Conservation (phyloP, 2,888 invertebrate genomes). For the Nowickia ferox region DNA sequence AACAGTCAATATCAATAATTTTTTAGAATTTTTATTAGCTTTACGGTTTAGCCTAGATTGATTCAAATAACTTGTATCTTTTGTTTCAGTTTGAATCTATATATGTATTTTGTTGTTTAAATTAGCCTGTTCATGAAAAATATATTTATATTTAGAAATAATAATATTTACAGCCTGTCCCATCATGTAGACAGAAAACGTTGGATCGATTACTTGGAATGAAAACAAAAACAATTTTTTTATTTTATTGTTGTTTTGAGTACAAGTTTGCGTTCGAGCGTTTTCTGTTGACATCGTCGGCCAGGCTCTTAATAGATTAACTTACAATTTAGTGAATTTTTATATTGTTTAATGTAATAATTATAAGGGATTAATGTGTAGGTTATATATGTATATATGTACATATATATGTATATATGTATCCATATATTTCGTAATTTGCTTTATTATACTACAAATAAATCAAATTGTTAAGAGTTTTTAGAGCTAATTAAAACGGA, state of each 20-base stretch:
- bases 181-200: too few species aligned
- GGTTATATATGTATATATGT: not conserved
- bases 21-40: slow-evolving; percentile 13
- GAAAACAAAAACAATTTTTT: too few species aligned
- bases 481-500: slow-evolving; percentile 40
- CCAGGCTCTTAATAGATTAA: slow-evolving; percentile 13
- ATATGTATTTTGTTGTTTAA: slow-evolving; percentile 38
- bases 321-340: slow-evolving; percentile 55
- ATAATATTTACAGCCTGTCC: too few species aligned
- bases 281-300: too few species aligned
- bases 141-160: slow-evolving; percentile 18
- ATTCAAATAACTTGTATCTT: slow-evolving; percentile 28
- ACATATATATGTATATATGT: not conserved
- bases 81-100: slow-evolving; percentile 51
- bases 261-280: too few species aligned
- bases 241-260: too few species aligned
- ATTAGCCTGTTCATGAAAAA: slow-evolving; percentile 28
- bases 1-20: not conserved
- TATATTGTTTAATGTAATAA: slow-evolving; percentile 59
- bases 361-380: slow-evolving; percentile 37
- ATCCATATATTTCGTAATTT: slow-evolving; percentile 21
- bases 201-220: too few species aligned
- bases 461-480: slow-evolving; percentile 20
- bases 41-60: slow-evolving; percentile 11
- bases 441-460: slow-evolving; percentile 34